Conservation (phyloP, 2,888 invertebrate genomes). For the Macrophya alboannulata region DNA sequence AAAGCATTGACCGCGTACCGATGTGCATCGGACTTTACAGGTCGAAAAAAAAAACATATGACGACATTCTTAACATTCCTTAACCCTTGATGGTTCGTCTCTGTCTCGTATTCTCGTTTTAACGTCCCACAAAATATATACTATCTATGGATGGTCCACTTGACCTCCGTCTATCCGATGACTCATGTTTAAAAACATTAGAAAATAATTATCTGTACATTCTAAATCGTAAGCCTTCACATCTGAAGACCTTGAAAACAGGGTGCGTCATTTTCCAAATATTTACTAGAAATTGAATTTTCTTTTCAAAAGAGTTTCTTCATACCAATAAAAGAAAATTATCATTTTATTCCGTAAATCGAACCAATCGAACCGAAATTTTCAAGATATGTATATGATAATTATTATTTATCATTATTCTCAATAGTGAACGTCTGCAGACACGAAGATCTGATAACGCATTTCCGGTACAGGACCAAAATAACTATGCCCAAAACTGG, state of each 20-base stretch:
- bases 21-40: conserved; percentile 25
- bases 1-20: conserved; percentile 40
- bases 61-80: conserved; percentile 38
- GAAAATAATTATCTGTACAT: conserved; percentile 1
- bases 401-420: background rate
- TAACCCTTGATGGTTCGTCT: background rate
- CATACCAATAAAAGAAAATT: background rate
- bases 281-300: background rate
- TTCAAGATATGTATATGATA: too few relatives aligned
- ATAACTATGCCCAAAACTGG: background rate
- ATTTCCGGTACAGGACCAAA: background rate
- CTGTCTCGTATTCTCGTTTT: background rate
- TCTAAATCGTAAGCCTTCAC: background rate
- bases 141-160: background rate
- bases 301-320: background rate
- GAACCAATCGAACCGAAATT: background rate
- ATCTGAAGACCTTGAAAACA: background rate
- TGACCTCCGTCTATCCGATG: background rate
- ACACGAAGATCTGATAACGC: background rate
- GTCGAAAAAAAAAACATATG: conserved; percentile 22
- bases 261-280: conserved; percentile 10
- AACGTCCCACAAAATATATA: background rate
- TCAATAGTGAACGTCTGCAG: background rate
- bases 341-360: background rate
- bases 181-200: conserved; percentile 20